Percentiles rank a stretch among this genome's conserved stretches.
Evolutionary conservation across 2,888 invertebrate genomes (phyloP).

Genomic region (Cecidostiba fungosa): DNA sequence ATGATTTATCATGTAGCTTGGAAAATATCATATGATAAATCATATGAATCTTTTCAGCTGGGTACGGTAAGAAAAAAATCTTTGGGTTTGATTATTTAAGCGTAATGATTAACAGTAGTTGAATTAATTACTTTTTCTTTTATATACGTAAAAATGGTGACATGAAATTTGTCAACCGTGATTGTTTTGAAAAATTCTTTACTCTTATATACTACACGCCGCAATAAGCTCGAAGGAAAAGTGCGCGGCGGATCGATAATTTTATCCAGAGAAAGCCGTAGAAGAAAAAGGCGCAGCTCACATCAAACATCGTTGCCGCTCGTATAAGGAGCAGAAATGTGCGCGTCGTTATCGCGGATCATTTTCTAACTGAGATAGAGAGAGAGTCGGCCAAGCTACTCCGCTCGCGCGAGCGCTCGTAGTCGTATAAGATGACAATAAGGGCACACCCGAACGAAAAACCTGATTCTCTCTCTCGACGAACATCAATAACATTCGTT

Average conservation of each 20-base stretch:
- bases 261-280: conserved; percentile 3
- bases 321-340: conserved; percentile 45
- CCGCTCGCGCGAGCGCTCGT: conserved; percentile 64
- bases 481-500: conserved; percentile 78
- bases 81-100: too few relatives aligned
- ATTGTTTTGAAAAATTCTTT: background rate
- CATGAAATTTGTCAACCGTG: background rate
- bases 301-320: background rate
- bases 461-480: conserved; percentile 31
- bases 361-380: conserved; percentile 73
- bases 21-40: too few relatives aligned
- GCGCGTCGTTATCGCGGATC: conserved; percentile 71
- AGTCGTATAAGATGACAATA: conserved; percentile 77
- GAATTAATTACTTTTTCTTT: too few relatives aligned
- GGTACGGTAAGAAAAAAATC: too few relatives aligned
- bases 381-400: conserved; percentile 65
- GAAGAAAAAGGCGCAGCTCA: background rate
- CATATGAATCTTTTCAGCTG: too few relatives aligned
- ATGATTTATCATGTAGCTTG: too few relatives aligned
- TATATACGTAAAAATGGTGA: background rate
- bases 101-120: too few relatives aligned
- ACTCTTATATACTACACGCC: too few relatives aligned
- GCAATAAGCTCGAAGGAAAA: background rate
- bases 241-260: conserved; percentile 32
- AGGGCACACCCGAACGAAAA: conserved; percentile 67